Evolutionary conservation across 2,113 vertebrate species (phyloP), one percentile per base, ranked within the genome.

Genomic region (Motacilla tschutschensis): DNA sequence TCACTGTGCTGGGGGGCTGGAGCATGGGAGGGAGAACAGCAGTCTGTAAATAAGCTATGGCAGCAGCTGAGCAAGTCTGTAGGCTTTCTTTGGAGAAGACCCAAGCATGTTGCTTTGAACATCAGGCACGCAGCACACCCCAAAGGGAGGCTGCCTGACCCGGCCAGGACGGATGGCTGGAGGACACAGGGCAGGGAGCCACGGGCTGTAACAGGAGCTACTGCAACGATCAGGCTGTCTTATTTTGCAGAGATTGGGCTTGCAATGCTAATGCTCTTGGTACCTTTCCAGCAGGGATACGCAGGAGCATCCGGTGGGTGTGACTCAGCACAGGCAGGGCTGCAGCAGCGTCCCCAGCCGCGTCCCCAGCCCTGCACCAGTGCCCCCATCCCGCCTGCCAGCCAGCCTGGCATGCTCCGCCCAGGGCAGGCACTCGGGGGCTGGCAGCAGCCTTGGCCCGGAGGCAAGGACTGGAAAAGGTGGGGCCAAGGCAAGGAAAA

Each of bases 271-370:
- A 93, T 92, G 71, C 41, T 81, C 19, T 92, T 93, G 93, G 82
- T 90, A 33, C 67, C 79, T 84, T 92, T 86, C 93, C 93, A 93
- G 82, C 19, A 2, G 74, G 91, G 89, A 83, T 79, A 31, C 44
- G 85, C 72, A 65, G 79, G 85, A 92, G 55, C 12, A 5, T 77
- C 79, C 47, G 2, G 6, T 2, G 2, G 10, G 53, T 2, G 38
- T 94, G 93, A 93, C 50, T 94, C 88, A 93, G 93, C 92, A 91
- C 10, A 46, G 74, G 47, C 82, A 82, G 88, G 73, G 85, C 83
- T 26, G 38, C 92, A 76, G 92, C 71, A 25, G 58, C 3, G 0
- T 80, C 87, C 85, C 72, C 83, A 83, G 86, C 64, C 60, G 58
- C 3, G 0, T 80, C 87, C 85, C 72, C 83, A 83, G 86, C 64